Conservation (phyloP, 2,113 vertebrate species). For the Ciconia stormi region DNA sequence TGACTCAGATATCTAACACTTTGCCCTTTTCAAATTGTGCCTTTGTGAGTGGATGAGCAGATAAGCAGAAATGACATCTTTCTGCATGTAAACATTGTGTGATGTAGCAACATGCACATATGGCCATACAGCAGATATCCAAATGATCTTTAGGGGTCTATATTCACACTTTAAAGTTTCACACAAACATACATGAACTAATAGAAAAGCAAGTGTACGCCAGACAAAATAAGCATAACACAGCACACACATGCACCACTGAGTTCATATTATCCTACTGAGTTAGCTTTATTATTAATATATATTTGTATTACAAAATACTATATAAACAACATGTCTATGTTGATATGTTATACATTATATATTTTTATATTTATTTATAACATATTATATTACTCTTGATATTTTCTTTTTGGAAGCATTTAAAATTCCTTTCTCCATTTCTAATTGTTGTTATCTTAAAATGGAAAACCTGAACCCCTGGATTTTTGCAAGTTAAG, state of each 20-base stretch:
- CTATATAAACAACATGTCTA: background rate
- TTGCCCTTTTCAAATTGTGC: background rate
- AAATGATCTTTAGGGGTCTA: background rate
- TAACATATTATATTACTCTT: no score
- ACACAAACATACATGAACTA: background rate
- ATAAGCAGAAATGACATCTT: background rate
- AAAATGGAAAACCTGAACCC: background rate
- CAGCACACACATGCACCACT: background rate
- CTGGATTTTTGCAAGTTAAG: background rate
- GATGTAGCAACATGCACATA: background rate
- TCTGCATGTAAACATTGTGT: background rate
- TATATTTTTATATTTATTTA: background rate
- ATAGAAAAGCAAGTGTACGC: background rate
- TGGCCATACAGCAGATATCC: background rate
- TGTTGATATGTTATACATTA: background rate
- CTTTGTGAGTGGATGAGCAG: background rate
- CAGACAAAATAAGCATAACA: background rate
- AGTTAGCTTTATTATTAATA: background rate
- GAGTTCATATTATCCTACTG: fast-evolving
- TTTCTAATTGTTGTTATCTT: background rate
- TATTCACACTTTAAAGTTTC: background rate
- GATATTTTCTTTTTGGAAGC: background rate
- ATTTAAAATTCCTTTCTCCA: background rate
- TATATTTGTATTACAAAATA: background rate
- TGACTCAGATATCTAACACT: background rate